Percentiles rank a stretch among this genome's conserved stretches.
Conservation (phyloP, 2,888 invertebrate genomes). For the Mythimna impura region DNA sequence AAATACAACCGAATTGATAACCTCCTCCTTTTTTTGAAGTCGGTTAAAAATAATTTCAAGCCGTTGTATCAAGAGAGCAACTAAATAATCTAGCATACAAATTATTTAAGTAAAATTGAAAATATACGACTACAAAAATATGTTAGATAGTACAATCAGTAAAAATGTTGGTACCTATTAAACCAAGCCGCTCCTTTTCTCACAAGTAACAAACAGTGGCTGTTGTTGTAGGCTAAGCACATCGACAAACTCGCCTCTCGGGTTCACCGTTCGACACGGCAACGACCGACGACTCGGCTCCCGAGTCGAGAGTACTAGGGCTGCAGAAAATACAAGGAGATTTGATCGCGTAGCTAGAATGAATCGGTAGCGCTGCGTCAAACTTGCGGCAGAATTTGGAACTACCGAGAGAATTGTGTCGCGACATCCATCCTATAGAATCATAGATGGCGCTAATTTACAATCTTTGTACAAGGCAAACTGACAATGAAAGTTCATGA, state of each 20-base stretch:
- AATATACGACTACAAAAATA: background rate
- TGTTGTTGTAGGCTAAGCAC: background rate
- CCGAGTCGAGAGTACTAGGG: constrained; percentile 36
- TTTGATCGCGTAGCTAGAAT: background rate
- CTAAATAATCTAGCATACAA: background rate
- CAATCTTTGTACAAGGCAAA: rapidly evolving
- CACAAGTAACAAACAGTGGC: background rate
- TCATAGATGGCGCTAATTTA: constrained; percentile 39
- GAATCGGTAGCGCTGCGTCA: background rate
- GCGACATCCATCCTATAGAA: rapidly evolving
- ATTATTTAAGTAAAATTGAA: too few species aligned
- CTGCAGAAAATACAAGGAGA: constrained; percentile 18
- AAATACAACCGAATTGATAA: too few species aligned
- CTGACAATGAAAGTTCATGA: background rate
- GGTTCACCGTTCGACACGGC: constrained; percentile 31
- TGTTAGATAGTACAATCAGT: background rate
- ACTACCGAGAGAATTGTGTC: background rate
- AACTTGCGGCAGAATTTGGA: background rate
- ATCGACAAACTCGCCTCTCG: background rate
- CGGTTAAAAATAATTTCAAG: background rate
- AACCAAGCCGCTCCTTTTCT: background rate
- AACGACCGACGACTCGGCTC: constrained; percentile 19
- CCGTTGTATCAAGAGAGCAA: background rate
- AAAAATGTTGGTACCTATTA: background rate
- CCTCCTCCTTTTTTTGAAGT: too few species aligned